Evolutionary conservation across 2,888 invertebrate species (phyloP), one percentile per base, ranked within the genome.

Genomic region (Euplexia lucipara): DNA sequence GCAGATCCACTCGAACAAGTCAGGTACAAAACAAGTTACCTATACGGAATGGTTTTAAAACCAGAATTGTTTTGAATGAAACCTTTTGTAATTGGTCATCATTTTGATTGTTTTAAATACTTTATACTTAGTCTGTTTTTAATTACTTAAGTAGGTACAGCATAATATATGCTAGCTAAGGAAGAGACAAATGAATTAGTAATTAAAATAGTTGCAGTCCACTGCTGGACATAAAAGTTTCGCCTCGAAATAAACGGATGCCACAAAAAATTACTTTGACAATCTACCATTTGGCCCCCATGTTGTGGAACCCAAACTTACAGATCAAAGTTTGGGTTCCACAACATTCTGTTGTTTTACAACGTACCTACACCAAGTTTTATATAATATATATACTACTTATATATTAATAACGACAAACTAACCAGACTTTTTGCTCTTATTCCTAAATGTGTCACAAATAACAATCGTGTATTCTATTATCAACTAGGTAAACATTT

Each of bases 281-380:
- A 10, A 12, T 34, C 22, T 26, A 26, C 10, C 67, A 68, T 72
- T 68, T 68, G 72, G 65, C 16, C n/a, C 22, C 72, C 67, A 68
- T 37, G 45, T 66, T n/a, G n/a, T n/a, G n/a, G n/a, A n/a, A n/a
- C n/a, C n/a, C n/a, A n/a, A n/a, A n/a, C n/a, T n/a, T n/a, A n/a
- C n/a, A n/a, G 39, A 47, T 32, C 5, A 34, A n/a, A 32, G 26
- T 51, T 52, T 51, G 34, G 65, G 26, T 48, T 49, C n/a, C 4
- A 16, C 20, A 44, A 30, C 14, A 20, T 32, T 39, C 16, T 14
- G 5, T 26, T 44, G 18, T 41, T 34, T 10, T 30, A 41, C 39
- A 3, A n/a, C 39, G n/a, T 39, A 7, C 39, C 39, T 39, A 35
- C 16, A 9, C n/a, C n/a, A n/a, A n/a, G n/a, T n/a, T n/a, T n/a